Evolutionary conservation across 1,140 invertebrate genomes (phyloP).

Genomic region (Pogonus chalceus): DNA sequence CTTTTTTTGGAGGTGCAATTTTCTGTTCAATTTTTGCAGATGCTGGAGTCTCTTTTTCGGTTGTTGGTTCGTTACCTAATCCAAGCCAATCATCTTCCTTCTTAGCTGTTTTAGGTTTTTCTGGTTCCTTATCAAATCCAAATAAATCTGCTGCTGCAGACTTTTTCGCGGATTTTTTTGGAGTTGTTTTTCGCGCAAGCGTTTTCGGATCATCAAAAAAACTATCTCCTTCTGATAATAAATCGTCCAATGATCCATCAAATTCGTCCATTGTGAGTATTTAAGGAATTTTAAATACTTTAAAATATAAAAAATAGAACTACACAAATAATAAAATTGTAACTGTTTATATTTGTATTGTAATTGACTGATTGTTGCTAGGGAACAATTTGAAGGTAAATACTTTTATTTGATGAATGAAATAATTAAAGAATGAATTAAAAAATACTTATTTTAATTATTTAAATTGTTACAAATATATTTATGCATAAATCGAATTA

Average conservation of each 20-base stretch:
- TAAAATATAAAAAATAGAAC: too few relatives aligned
- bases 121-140: slow-evolving; percentile 16
- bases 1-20: slow-evolving; percentile 10
- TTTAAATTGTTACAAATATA: too few relatives aligned
- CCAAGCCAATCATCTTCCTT: slow-evolving; percentile 23
- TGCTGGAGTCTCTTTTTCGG: neutral
- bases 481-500: too few relatives aligned
- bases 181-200: slow-evolving; percentile 21
- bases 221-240: slow-evolving; percentile 39
- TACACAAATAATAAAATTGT: neutral
- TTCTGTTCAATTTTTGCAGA: slow-evolving; percentile 6
- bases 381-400: slow-evolving; percentile 1
- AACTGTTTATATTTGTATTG: neutral
- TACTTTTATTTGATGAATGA: slow-evolving; percentile 4
- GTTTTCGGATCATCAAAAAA: slow-evolving; percentile 38
- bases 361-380: neutral
- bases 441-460: too few relatives aligned
- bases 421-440: too few relatives aligned
- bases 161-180: slow-evolving; percentile 22
- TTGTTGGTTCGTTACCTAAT: slow-evolving; percentile 7
- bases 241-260: slow-evolving; percentile 34
- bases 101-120: slow-evolving; percentile 9
- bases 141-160: slow-evolving; percentile 26
- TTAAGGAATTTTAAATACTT: too few relatives aligned
- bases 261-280: slow-evolving; percentile 21